Conservation (phyloP, 2,888 invertebrate species). For the Mythimna pallens region DNA sequence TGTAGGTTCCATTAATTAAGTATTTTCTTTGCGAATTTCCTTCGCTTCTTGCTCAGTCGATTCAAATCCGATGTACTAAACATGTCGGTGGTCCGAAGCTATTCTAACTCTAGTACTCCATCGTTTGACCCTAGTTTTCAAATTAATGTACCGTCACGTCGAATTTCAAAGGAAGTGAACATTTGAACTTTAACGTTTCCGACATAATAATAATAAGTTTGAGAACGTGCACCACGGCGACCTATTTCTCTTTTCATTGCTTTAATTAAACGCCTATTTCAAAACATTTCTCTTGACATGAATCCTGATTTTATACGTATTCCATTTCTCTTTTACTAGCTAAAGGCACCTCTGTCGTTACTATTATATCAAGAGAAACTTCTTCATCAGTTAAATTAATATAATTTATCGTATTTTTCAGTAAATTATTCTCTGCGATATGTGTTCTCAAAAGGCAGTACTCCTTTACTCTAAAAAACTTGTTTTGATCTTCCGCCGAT, state of each 20-base stretch:
- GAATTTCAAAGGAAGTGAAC: constrained; percentile 10
- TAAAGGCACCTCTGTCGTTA: neutral
- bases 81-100: neutral
- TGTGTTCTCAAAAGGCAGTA: neutral
- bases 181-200: constrained; percentile 5
- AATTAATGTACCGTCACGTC: constrained; percentile 32
- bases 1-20: neutral
- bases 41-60: neutral
- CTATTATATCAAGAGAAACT: too few species aligned
- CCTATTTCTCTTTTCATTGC: constrained; percentile 4
- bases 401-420: neutral
- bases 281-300: neutral
- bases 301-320: neutral
- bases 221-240: neutral
- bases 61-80: neutral
- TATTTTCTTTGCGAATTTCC: neutral
- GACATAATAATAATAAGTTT: neutral
- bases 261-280: neutral
- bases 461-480: constrained; percentile 29
- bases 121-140: neutral
- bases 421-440: neutral
- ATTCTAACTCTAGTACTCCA: neutral
- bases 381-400: too few species aligned
- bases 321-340: neutral
- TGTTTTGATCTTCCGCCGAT: constrained; percentile 20